These are phyloP conservation scores for Oceanodroma leucorhoa DNA, from an alignment of 2,797 vertebrate genomes.

Conservation along the genomic window DNA sequence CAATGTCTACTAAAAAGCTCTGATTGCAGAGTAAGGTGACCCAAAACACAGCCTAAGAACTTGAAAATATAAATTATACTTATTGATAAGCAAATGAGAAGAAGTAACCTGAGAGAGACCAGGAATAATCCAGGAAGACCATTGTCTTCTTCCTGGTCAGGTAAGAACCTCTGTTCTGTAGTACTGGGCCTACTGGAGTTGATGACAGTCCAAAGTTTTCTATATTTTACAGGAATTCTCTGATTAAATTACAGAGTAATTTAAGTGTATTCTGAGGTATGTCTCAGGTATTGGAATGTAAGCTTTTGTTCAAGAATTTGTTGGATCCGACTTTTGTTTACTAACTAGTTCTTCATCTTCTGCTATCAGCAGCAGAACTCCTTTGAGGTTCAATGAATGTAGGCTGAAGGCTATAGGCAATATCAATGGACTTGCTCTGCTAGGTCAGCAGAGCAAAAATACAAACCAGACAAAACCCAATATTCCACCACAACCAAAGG, in stretches of 20 bases:
- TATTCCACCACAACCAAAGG: neutral
- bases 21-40: accelerated
- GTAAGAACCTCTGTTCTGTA: neutral
- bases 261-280: neutral
- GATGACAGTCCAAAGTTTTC: neutral
- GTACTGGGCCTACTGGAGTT: neutral
- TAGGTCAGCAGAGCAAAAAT: neutral
- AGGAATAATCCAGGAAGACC: neutral
- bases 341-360: neutral
- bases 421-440: neutral
- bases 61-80: neutral
- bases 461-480: neutral
- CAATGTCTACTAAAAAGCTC: neutral
- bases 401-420: neutral
- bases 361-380: neutral
- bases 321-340: neutral
- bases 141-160: neutral
- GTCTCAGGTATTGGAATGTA: neutral
- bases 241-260: neutral
- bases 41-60: neutral
- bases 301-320: neutral
- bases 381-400: accelerated
- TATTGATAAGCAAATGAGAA: neutral
- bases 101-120: neutral
- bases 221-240: neutral